Percentiles rank a stretch among this genome's conserved stretches.
Conservation (phyloP, 2,113 vertebrate genomes). For the human (Homo sapiens) region GRCh38 chr18:52345501-52346000, state of each 20-base stretch:
- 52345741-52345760: constrained; percentile 30
- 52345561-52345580: neutral
- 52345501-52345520: neutral
- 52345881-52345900: neutral
- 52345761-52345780: neutral
- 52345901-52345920: neutral
- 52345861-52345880: neutral
- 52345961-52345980: neutral
- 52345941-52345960: neutral
- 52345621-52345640: neutral
- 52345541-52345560: neutral
- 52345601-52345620: neutral
- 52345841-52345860: neutral
- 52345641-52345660: neutral
- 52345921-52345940: no score
- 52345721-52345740: neutral
- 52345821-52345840: neutral
- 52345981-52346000: neutral
- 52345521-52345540: neutral
- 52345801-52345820: neutral
- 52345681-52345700: neutral
- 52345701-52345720: neutral
- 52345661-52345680: neutral
- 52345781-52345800: neutral
- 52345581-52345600: neutral